Base-by-base conservation (phyloP, 2,888 invertebrate genomes). In the Homarus gammarus region DNA sequence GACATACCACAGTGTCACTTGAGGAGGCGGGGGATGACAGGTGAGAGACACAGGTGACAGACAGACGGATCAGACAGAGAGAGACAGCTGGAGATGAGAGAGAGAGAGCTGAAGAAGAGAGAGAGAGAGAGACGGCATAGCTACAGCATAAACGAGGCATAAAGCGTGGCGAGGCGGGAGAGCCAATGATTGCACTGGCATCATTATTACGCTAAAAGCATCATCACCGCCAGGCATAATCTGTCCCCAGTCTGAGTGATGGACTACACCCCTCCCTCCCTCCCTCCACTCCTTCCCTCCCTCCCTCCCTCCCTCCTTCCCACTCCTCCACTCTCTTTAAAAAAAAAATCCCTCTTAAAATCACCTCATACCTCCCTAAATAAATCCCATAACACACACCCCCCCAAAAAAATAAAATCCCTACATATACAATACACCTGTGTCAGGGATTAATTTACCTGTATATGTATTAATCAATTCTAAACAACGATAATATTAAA, bases 191-290 rank as follows among this genome's bases (percentile, higher is more conserved):
- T 85, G 77, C 85, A n/a, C 72, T 49, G 68, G 18, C 8, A 27
- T 85, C 75, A 75, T 84, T 75, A 85, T 85, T 85, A 85, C 75
- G 64, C 75, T 61, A 75, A 75, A 75, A 85, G 75, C 75, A 85
- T 75, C 85, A 77, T 85, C 85, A 85, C 77, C 85, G 40, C 64
- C 77, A 77, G 31, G 77, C 85, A 85, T 85, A 85, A 85, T 85
- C 85, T 64, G 64, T 77, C 85, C 77, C 12, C 36, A 33, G 44
- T 40, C 81, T 81, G 81, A 64, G 64, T 61, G 81, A 81, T 81
- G 40, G 64, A 36, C 44, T 49, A 49, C 75, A 6, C 38, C n/a
- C n/a, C n/a, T n/a, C n/a, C n/a, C n/a, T n/a, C n/a, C n/a, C n/a
- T n/a, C n/a, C n/a, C n/a, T n/a, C n/a, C 0, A 38, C 38, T 12